Evolutionary conservation across 2,888 invertebrate genomes (phyloP).

Genomic region (Autographa pulchrina): DNA sequence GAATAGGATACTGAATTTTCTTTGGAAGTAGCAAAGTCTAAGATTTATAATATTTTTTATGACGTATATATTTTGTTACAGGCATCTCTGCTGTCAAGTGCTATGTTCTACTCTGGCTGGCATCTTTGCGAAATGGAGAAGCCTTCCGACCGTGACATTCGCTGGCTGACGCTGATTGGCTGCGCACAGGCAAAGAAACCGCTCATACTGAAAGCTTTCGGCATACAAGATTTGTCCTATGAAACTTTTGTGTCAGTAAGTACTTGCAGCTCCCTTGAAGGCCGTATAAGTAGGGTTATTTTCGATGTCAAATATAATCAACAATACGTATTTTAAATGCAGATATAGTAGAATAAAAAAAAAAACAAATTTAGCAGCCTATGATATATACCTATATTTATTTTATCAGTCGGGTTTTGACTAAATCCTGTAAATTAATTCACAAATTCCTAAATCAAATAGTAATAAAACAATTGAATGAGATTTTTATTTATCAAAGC

Average conservation of each 20-base stretch:
- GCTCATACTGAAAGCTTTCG: constrained; percentile 84
- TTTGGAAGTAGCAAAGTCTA: too few species aligned
- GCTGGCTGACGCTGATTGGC: constrained; percentile 77
- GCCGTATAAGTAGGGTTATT: too few species aligned
- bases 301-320: too few species aligned
- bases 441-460: neutral
- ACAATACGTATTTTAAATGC: too few species aligned
- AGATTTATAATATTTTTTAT: too few species aligned
- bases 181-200: constrained; percentile 85
- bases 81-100: constrained; percentile 80
- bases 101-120: constrained; percentile 84
- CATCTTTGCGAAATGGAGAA: constrained; percentile 70
- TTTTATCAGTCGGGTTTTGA: too few species aligned
- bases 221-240: constrained; percentile 83
- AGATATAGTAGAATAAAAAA: too few species aligned
- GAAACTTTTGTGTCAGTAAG: constrained; percentile 83
- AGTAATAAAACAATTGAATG: neutral
- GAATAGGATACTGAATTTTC: too few species aligned
- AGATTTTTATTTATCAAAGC: neutral
- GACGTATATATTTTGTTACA: constrained; percentile 42
- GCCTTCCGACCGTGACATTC: constrained; percentile 69
- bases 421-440: constrained; percentile 1
- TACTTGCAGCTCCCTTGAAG: constrained; percentile 14
- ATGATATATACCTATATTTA: too few species aligned
- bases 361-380: too few species aligned